Conservation (phyloP, 23 tunicate genomes). For the Halocynthia roretzi region DNA sequence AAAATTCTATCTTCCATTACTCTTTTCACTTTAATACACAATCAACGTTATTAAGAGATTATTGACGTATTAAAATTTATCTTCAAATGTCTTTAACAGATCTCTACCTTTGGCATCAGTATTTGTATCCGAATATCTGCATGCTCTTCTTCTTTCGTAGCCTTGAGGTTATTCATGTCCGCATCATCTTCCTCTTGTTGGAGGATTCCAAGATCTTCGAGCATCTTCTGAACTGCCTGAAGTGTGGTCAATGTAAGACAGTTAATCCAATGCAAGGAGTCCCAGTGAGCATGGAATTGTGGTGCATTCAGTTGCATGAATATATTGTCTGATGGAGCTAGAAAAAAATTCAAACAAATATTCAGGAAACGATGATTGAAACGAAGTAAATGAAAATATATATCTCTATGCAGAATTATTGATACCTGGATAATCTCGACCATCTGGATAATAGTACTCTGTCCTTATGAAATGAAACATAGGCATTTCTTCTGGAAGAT, state of each 20-base stretch:
- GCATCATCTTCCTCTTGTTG: constrained; percentile 17
- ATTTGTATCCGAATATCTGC: constrained; percentile 66
- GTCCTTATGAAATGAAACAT: constrained; percentile 39
- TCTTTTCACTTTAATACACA: too few species aligned
- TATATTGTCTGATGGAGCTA: constrained; percentile 83
- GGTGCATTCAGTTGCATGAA: constrained; percentile 73
- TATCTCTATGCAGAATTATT: neutral
- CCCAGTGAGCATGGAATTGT: constrained; percentile 58
- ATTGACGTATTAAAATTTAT: too few species aligned
- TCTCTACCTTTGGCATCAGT: constrained; percentile 78
- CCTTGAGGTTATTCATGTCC: neutral
- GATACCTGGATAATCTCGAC: constrained; percentile 78
- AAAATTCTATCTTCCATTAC: neutral
- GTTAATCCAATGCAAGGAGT: constrained; percentile 73
- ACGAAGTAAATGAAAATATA: neutral
- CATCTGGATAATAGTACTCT: constrained; percentile 79
- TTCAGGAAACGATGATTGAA: neutral
- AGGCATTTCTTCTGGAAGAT: constrained; percentile 81
- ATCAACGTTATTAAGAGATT: too few species aligned
- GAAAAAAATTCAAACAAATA: neutral
- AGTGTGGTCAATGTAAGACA: constrained; percentile 68
- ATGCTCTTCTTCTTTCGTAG: constrained; percentile 31
- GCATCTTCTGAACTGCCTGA: constrained; percentile 75
- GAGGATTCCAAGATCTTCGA: constrained; percentile 65
- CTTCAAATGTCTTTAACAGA: too few species aligned